Conservation (phyloP, 2,113 vertebrate species). For the Lepus timidus region DNA sequence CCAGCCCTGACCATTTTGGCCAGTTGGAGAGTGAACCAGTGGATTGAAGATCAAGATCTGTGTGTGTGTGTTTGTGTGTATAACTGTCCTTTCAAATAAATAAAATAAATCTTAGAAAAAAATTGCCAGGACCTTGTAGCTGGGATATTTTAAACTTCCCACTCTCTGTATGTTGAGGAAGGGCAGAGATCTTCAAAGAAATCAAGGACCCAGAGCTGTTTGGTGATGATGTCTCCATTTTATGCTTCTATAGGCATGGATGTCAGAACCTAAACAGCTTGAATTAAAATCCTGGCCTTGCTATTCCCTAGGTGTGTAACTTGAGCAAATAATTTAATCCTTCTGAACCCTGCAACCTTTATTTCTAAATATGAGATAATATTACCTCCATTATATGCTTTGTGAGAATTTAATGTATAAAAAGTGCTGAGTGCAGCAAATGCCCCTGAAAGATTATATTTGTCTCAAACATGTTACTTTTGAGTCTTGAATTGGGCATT, state of each 20-base stretch:
- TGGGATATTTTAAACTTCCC: neutral
- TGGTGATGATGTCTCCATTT: neutral
- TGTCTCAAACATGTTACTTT: neutral
- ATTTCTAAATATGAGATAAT: neutral
- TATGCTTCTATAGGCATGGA: neutral
- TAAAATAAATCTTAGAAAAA: neutral
- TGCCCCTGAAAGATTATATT: neutral
- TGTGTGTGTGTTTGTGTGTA: too few species aligned
- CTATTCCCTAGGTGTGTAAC: neutral
- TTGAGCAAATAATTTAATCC: neutral
- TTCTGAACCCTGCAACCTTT: neutral
- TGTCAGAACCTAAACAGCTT: accelerated
- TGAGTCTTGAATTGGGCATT: neutral
- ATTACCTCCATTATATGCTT: neutral
- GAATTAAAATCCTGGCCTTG: neutral
- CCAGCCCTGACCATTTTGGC: too few species aligned
- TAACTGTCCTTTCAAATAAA: too few species aligned
- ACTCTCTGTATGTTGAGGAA: neutral
- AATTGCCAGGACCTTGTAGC: neutral
- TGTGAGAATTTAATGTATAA: neutral
- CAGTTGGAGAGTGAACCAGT: too few species aligned
- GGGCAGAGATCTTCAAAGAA: neutral
- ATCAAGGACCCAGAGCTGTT: neutral
- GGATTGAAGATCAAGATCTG: too few species aligned
- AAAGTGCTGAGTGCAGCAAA: neutral